Base-by-base conservation (phyloP, 2,113 vertebrate genomes). In the Alethe diademata region DNA sequence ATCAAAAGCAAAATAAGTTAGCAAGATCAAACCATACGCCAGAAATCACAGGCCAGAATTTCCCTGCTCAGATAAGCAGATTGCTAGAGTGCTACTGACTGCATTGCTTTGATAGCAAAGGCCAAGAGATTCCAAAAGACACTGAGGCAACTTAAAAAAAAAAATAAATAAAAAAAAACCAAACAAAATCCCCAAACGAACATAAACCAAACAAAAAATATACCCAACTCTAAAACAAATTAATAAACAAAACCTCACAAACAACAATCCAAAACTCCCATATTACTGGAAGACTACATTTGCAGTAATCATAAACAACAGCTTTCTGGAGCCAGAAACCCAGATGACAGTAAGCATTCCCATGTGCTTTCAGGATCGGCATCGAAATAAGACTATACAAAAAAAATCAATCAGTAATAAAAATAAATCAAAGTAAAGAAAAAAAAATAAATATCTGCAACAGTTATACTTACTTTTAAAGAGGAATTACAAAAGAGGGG, bases 231-330 rank as follows among this genome's bases (percentile, higher is more conserved):
- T 12, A 61, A 88, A 51, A 26, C 22, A 83, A 45, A 47, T 67
- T 60, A 73, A 43, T 8, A 79, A 66, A 66, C 9, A 50, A 26
- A 78, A 70, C 9, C 12, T 23, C 35, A 81, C 8, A 81, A 78
- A 70, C 26, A 72, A 64, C 33, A 36, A 62, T n/a, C 6, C 48
- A 45, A 86, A 75, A 23, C 5, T 1, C 9, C 8, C 9, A 19
- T 88, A n/a, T 45, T 76, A 58, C 33, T 89, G 33, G 38, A 87
- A 78, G 19, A 47, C 43, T 51, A 31, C 11, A 56, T 91, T 86
- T 81, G 23, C 60, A 81, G 23, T 86, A 74, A 81, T 57, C n/a
- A 61, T 78, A 89, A 96, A 86, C 17, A 88, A 58, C 42, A 84
- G 28, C 9, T 88, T 91, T 89, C 76, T 61, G 47, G 51, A 88